These are phyloP conservation scores for Nymphalis urticae DNA, from an alignment of 2,888 invertebrate genomes.

Conservation along the genomic window DNA sequence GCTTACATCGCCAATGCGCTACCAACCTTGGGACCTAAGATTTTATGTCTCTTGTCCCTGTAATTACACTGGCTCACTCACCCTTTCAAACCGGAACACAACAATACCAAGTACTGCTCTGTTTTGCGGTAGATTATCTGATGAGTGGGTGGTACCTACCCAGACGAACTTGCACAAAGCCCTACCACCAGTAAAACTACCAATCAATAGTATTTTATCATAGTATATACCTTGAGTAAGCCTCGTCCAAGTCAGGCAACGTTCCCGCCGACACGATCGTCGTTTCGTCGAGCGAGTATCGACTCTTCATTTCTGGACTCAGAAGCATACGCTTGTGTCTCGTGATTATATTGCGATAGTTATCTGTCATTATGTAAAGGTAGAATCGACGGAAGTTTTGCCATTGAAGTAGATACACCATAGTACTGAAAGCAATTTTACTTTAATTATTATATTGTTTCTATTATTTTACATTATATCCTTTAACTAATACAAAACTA, in stretches of 20 bases:
- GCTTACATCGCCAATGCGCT: no score
- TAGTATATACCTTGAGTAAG: conserved; percentile 85
- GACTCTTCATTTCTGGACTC: conserved; percentile 86
- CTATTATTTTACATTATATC: neutral
- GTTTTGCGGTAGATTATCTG: no score
- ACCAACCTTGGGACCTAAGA: no score
- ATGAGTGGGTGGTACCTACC: no score
- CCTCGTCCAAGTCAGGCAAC: conserved; percentile 93
- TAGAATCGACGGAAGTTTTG: conserved; percentile 94
- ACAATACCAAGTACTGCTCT: no score
- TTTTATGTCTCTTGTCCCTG: no score
- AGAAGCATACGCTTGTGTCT: conserved; percentile 89
- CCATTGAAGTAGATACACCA: conserved; percentile 92
- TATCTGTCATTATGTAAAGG: conserved; percentile 95
- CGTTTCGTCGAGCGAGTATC: conserved; percentile 87
- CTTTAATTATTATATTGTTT: neutral
- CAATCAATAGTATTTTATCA: no score
- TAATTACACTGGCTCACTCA: no score
- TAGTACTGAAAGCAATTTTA: conserved; percentile 82
- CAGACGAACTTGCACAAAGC: no score
- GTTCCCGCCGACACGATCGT: conserved; percentile 93
- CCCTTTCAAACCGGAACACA: no score
- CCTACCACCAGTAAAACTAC: no score
- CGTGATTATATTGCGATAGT: conserved; percentile 93
- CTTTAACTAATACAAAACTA: no score